Evolutionary conservation across 2,797 vertebrate species (phyloP), one percentile per base, ranked within the genome.

Genomic region (Rhincodon typus): DNA sequence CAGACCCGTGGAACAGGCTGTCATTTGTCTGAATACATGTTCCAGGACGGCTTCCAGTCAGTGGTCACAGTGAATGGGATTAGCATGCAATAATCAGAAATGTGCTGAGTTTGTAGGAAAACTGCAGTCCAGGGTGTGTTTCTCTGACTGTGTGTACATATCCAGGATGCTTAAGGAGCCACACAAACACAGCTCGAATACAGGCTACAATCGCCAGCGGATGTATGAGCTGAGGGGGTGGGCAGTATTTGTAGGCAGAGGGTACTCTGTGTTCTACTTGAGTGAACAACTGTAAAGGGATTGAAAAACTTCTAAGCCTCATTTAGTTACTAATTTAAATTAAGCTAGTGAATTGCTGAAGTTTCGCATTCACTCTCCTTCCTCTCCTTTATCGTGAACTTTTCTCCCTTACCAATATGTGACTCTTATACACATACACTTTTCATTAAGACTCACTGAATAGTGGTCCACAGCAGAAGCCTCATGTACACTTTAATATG

Each of bases 41-140:
- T 74, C 72, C 72, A 95, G 69, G 69, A 95, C 69, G 42, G 94
- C 94, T 95, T 95, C 94, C 94, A 95, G 94, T 95, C 94, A 95
- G 94, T 95, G 94, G 72, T 72, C 94, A 95, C 69, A 95, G 94
- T 74, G 94, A 95, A 95, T 50, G 94, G 72, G 94, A 95, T 95
- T 95, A 95, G 46, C 70, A 77, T 74, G 94, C 42, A 95, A 25
- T 95, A 95, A 95, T 95, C 72, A 77, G 94, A 74, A 95, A 95
- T 95, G 94, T 95, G 94, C 94, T 95, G 94, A 74, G 94, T 95
- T 50, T 77, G 94, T 30, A 77, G 70, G 94, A 77, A 77, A 12
- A 66, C 90, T 69, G 27, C 21, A 95, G 94, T 57, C 70, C 94
- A 77, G 94, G 69, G 62, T 93, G 8, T 69, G 90, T 93, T 67